A percentile compares a stretch with the other conserved stretches of the same genome.
These are phyloP conservation scores for Ageneiosus marmoratus DNA, from an alignment of 2,113 vertebrate genomes.

Conservation along the genomic window DNA sequence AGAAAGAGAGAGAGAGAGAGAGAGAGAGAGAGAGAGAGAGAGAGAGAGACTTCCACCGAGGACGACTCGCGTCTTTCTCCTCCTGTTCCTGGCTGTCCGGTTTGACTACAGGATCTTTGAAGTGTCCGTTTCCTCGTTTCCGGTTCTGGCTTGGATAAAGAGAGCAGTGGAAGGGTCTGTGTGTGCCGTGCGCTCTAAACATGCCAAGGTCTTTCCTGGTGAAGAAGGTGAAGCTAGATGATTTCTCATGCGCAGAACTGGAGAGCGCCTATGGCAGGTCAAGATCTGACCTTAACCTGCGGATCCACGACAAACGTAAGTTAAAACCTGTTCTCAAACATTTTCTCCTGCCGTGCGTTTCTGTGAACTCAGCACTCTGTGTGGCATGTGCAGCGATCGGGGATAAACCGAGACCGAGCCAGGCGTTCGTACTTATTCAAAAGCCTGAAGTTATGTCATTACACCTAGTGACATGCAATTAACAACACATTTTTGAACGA, in stretches of 20 bases:
- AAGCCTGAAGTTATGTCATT: background rate
- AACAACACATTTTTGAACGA: background rate
- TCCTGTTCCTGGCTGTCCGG: conserved; percentile 43
- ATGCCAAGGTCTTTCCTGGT: conserved; percentile 97
- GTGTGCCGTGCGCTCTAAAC: conserved; percentile 70
- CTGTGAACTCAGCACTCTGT: conserved; percentile 15
- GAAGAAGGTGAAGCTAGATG: conserved; percentile 95
- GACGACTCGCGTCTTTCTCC: conserved; percentile 34
- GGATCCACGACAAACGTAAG: conserved; percentile 87
- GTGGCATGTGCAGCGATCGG: background rate
- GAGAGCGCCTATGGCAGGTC: conserved; percentile 83
- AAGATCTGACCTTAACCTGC: conserved; percentile 81
- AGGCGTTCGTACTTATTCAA: background rate
- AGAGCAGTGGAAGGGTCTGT: conserved; percentile 53
- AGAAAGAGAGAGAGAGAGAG: too few relatives aligned
- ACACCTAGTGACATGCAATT: background rate
- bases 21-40: background rate
- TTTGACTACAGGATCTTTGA: conserved; percentile 34
- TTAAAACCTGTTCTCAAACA: background rate
- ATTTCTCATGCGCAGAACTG: conserved; percentile 84
- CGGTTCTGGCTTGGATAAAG: conserved; percentile 52
- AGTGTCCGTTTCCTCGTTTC: conserved; percentile 43
- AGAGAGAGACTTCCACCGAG: conserved; percentile 18
- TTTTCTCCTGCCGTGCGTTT: conserved; percentile 5
- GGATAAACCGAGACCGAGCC: background rate